Evolutionary conservation across 2,888 invertebrate genomes (phyloP).

Genomic region (Drosophila helvetica): DNA sequence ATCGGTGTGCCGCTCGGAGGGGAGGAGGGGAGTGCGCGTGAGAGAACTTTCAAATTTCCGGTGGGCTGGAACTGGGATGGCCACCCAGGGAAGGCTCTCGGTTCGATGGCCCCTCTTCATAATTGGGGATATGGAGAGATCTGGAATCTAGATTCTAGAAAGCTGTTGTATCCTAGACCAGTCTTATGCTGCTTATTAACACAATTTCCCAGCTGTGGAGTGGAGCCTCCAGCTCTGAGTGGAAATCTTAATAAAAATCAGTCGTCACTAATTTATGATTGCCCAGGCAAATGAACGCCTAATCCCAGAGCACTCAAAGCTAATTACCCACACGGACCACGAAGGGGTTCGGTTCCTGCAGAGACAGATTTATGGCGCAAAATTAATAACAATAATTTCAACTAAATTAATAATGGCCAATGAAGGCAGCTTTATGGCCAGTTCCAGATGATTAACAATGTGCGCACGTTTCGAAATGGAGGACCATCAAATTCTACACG

Average conservation of each 20-base stretch:
- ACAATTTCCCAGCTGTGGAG: not conserved
- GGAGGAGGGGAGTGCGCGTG: conserved; percentile 28
- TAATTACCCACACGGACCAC: conserved; percentile 73
- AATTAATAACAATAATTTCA: conserved; percentile 80
- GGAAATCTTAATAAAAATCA: not conserved
- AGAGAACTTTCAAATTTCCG: conserved; percentile 65
- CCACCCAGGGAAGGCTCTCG: too few species aligned
- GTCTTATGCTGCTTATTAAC: not conserved
- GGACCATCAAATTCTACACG: conserved; percentile 50
- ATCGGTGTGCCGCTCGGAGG: conserved; percentile 32
- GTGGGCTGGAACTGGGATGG: not conserved
- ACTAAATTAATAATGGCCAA: conserved; percentile 72
- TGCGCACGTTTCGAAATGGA: conserved; percentile 49
- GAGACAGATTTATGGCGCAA: conserved; percentile 69
- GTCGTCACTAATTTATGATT: conserved; percentile 28
- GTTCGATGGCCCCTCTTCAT: not conserved
- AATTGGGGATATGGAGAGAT: not conserved
- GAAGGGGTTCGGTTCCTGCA: conserved; percentile 46
- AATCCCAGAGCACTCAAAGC: conserved; percentile 49
- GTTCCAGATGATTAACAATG: conserved; percentile 71
- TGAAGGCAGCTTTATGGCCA: conserved; percentile 45
- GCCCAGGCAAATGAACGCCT: conserved; percentile 39
- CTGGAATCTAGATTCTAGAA: too few species aligned
- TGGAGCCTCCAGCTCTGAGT: not conserved
- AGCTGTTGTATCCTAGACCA: not conserved